Evolutionary conservation across 2,888 invertebrate species (phyloP).

Genomic region (Drosophila phalerata): DNA sequence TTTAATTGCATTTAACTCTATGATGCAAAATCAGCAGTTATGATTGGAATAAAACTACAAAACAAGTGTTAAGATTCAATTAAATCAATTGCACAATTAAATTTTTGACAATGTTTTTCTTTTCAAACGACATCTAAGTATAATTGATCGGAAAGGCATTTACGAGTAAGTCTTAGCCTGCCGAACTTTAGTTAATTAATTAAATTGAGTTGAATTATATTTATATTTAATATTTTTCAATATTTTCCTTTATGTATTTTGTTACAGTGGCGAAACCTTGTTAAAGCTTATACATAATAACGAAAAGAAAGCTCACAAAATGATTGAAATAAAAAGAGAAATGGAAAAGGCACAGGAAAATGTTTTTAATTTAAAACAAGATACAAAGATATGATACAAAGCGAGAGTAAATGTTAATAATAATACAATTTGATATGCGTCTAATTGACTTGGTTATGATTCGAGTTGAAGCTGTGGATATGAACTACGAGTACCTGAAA

Average conservation of each 20-base stretch:
- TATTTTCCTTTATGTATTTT: constrained; percentile 30
- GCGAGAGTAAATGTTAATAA: constrained; percentile 20
- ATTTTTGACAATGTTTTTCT: constrained; percentile 17
- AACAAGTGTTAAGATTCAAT: constrained; percentile 30
- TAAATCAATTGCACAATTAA: constrained; percentile 47
- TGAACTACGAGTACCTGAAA: constrained; percentile 28
- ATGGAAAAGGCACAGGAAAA: constrained; percentile 79
- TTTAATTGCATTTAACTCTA: constrained; percentile 56
- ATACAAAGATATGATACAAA: constrained; percentile 11
- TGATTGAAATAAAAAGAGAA: constrained; percentile 43
- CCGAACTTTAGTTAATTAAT: constrained; percentile 30
- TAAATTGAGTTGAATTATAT: constrained; percentile 24
- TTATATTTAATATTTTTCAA: constrained; percentile 37
- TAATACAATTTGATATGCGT: constrained; percentile 64
- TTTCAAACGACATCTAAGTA: constrained; percentile 14
- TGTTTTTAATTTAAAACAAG: constrained; percentile 16
- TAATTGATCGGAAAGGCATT: constrained; percentile 29
- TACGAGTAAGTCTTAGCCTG: constrained; percentile 21
- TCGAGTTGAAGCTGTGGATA: constrained; percentile 57
- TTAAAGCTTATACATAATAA: constrained; percentile 72
- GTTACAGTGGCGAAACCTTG: constrained; percentile 82
- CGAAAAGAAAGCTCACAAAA: constrained; percentile 5
- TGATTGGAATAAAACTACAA: constrained; percentile 51
- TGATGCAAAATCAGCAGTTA: constrained; percentile 58
- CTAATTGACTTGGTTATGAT: constrained; percentile 68